These are phyloP conservation scores for Dryobates pubescens DNA, from an alignment of 2,797 vertebrate species.

Conservation along the genomic window DNA sequence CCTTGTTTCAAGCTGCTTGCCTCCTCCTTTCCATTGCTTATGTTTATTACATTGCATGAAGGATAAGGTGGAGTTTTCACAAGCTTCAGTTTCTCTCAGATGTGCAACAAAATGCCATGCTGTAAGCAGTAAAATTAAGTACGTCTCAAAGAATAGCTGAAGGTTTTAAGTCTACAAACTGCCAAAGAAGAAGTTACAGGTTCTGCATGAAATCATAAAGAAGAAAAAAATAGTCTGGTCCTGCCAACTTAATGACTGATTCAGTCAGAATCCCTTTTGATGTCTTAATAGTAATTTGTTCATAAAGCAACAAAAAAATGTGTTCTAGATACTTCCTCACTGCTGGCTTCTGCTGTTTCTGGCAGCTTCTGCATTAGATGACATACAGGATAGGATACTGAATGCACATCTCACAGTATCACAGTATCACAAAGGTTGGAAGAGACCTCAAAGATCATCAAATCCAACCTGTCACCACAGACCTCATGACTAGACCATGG, in stretches of 20 bases:
- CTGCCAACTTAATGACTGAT: neutral
- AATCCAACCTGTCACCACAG: too few relatives aligned
- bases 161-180: neutral
- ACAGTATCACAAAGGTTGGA: too few relatives aligned
- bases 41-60: neutral
- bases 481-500: too few relatives aligned
- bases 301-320: neutral
- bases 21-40: neutral
- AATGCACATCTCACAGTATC: neutral
- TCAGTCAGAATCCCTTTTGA: neutral
- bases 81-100: neutral
- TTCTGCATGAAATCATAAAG: neutral
- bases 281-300: neutral
- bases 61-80: neutral
- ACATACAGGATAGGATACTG: neutral
- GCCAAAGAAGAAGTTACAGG: neutral
- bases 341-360: neutral
- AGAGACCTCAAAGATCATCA: too few relatives aligned
- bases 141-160: neutral
- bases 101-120: neutral
- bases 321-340: neutral
- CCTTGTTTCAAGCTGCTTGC: neutral
- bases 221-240: neutral
- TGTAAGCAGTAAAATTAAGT: neutral
- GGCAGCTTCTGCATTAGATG: neutral